Conservation (phyloP, 2,797 vertebrate species). For the Enteromius trimaculatus region DNA sequence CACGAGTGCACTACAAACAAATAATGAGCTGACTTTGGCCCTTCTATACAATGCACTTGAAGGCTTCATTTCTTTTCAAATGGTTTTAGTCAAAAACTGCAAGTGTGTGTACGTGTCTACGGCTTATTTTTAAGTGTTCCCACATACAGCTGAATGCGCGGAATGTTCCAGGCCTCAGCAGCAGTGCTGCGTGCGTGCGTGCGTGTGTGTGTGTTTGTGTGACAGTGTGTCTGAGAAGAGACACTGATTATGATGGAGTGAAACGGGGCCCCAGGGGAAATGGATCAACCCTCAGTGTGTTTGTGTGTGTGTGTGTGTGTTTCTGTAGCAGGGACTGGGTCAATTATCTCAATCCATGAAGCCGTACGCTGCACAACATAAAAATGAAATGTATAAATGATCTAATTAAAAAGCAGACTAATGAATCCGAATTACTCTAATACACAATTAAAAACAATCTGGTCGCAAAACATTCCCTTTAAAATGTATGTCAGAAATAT, state of each 20-base stretch:
- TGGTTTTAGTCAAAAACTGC: conserved; percentile 12
- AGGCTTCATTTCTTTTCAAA: conserved; percentile 7
- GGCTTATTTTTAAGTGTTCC: conserved; percentile 52
- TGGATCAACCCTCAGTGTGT: conserved; percentile 74
- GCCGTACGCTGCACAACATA: neutral
- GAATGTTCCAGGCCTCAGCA: conserved; percentile 55
- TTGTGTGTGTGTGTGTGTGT: conserved; percentile 16
- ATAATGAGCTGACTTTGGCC: neutral
- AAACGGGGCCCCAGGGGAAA: conserved; percentile 77
- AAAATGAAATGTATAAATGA: conserved; percentile 42
- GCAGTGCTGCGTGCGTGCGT: conserved; percentile 20
- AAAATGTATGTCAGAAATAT: neutral
- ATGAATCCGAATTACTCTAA: conserved; percentile 23
- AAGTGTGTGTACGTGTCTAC: conserved; percentile 67
- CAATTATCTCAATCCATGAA: conserved; percentile 48
- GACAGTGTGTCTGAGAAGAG: conserved; percentile 64
- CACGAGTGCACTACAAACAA: conserved; percentile 13
- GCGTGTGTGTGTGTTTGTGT: conserved; percentile 65
- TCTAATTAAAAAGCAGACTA: conserved; percentile 37
- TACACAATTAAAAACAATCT: conserved; percentile 47
- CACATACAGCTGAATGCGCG: conserved; percentile 54
- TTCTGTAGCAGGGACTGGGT: conserved; percentile 46
- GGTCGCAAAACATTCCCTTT: conserved; percentile 25
- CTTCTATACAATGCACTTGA: conserved; percentile 29
- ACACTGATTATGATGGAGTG: conserved; percentile 81